phyloP scores from a whole-genome alignment of 2,888 invertebrate genomes.

The Rhaphigaster nebulosa region DNA sequence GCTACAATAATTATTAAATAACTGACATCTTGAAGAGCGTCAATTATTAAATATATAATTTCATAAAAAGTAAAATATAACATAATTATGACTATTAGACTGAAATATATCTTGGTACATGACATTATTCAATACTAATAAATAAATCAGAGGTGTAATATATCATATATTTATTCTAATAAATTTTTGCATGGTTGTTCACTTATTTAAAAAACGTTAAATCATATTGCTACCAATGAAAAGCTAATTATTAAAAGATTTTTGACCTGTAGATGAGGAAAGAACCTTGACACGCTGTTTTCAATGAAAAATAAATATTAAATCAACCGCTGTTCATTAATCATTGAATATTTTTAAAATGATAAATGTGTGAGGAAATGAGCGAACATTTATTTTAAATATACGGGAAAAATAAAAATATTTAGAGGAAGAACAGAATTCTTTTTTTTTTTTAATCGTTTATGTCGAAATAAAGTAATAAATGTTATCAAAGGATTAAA shows the following conservation, averaged over 20 bases:
- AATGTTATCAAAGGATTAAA: conserved; percentile 21
- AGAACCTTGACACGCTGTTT: neutral
- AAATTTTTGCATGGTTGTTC: no score
- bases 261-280: neutral
- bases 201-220: no score
- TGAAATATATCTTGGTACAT: neutral
- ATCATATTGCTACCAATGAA: neutral
- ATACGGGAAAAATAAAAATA: neutral
- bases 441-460: neutral
- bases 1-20: no score
- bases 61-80: neutral
- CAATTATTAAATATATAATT: neutral
- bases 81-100: neutral
- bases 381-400: neutral
- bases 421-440: neutral
- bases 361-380: neutral
- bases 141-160: neutral
- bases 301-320: neutral
- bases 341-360: neutral
- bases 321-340: neutral
- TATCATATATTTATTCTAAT: no score
- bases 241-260: neutral
- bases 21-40: no score
- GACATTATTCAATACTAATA: neutral
- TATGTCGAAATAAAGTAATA: neutral